Percentiles rank a stretch among this genome's conserved stretches.
Conservation (phyloP, 2,888 invertebrate species). For the Hirtodrosophila histrioides region DNA sequence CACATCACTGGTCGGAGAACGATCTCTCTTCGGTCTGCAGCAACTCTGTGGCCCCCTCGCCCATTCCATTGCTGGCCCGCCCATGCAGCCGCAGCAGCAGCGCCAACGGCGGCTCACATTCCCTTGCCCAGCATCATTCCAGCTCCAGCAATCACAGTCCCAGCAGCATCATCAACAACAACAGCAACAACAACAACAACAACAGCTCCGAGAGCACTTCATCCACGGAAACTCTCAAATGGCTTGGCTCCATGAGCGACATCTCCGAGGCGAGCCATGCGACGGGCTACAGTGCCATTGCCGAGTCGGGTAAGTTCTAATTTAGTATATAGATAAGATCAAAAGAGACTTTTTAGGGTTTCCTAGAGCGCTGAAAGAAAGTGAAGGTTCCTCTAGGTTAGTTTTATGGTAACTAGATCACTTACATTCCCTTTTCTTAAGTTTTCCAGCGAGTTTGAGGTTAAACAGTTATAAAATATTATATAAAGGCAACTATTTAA, state of each 20-base stretch:
- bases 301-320: constrained; percentile 83
- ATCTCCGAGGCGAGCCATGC: constrained; percentile 87
- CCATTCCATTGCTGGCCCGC: constrained; percentile 67
- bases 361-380: no score
- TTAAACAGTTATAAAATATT: no score
- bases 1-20: constrained; percentile 85
- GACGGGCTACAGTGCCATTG: constrained; percentile 85
- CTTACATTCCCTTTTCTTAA: no score
- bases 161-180: constrained; percentile 55
- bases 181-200: constrained; percentile 61
- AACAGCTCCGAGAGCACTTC: constrained; percentile 85
- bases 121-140: constrained; percentile 48
- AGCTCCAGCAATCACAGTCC: constrained; percentile 41
- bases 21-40: constrained; percentile 83
- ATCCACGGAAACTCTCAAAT: constrained; percentile 91
- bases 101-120: constrained; percentile 28
- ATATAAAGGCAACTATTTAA: no score
- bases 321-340: not conserved
- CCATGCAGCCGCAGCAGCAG: constrained; percentile 58
- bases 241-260: constrained; percentile 91
- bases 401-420: no score
- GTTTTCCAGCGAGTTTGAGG: no score
- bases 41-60: constrained; percentile 80
- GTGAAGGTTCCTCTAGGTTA: no score
- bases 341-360: no score